Conservation (phyloP, 2,113 vertebrate genomes). For the human region GRCh38 chr1:162443001-162443500, state of each 20-base stretch:
- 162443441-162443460: too few relatives aligned
- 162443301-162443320: neutral
- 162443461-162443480: too few relatives aligned
- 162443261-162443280: neutral
- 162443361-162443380: too few relatives aligned
- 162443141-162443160: neutral
- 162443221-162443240: neutral
- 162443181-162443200: neutral
- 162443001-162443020: neutral
- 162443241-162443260: neutral
- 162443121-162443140: neutral
- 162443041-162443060: neutral
- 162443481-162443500: too few relatives aligned
- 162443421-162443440: too few relatives aligned
- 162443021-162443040: neutral
- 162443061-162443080: neutral
- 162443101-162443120: neutral
- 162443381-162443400: too few relatives aligned
- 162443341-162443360: too few relatives aligned
- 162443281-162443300: neutral
- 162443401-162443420: too few relatives aligned
- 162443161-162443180: neutral
- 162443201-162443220: neutral
- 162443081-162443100: neutral
- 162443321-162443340: too few relatives aligned